Percentiles rank a stretch among this genome's conserved stretches.
Conservation (phyloP, 2,888 invertebrate genomes). For the Alcis repandata region DNA sequence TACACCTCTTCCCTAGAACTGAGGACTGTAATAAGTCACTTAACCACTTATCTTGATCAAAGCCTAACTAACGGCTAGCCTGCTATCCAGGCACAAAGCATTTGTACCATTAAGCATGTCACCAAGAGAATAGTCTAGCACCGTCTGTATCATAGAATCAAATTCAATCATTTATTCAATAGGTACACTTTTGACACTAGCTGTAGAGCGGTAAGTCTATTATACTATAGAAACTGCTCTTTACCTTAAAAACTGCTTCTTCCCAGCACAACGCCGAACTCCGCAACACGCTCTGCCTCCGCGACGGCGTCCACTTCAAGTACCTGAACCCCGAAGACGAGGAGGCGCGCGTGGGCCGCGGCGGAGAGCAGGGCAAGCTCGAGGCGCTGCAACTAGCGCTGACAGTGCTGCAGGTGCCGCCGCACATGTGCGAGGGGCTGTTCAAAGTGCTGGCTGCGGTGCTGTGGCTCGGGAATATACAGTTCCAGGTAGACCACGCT, state of each 20-base stretch:
- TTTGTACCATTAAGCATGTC: no score
- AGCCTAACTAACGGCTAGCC: no score
- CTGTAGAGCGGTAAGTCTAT: no score
- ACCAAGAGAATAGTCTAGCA: no score
- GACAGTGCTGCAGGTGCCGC: constrained; percentile 94
- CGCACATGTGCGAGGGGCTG: constrained; percentile 95
- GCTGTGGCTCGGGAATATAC: constrained; percentile 95
- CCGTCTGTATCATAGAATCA: no score
- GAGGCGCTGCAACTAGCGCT: constrained; percentile 95
- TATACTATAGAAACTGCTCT: no score
- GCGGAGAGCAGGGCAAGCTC: constrained; percentile 86
- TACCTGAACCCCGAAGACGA: constrained; percentile 94
- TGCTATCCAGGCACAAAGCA: no score
- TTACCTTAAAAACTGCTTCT: no score
- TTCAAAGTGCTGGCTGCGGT: constrained; percentile 96
- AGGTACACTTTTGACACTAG: no score
- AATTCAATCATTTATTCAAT: no score
- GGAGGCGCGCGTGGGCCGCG: constrained; percentile 71
- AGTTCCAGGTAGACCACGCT: constrained; percentile 88
- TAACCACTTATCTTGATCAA: no score
- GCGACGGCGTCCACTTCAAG: constrained; percentile 91
- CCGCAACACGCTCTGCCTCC: constrained; percentile 90
- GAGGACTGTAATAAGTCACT: no score
- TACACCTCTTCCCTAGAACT: neutral
- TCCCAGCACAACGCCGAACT: constrained; percentile 90